These are phyloP conservation scores for Nilaparvata lugens DNA, from an alignment of 1,140 invertebrate species.

Conservation along the genomic window DNA sequence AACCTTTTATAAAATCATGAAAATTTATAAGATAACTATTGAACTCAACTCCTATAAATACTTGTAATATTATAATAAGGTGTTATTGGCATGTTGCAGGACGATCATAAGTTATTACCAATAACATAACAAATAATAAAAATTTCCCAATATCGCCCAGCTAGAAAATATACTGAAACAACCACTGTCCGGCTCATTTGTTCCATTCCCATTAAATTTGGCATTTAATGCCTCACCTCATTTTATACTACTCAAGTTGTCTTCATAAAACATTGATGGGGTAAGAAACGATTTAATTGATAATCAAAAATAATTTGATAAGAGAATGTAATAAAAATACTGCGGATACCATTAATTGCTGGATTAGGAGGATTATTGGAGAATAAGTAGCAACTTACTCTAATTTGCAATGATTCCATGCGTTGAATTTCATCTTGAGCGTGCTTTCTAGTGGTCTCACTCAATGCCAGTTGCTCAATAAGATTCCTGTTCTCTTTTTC, in stretches of 20 bases:
- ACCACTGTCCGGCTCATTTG: too few relatives aligned
- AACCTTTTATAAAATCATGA: too few relatives aligned
- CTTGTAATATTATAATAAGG: too few relatives aligned
- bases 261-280: not conserved
- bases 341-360: too few relatives aligned
- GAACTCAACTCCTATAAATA: too few relatives aligned
- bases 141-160: too few relatives aligned
- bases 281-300: not conserved
- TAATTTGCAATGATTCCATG: slow-evolving; percentile 41
- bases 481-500: slow-evolving; percentile 58
- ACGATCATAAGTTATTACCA: too few relatives aligned
- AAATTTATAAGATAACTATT: too few relatives aligned
- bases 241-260: not conserved
- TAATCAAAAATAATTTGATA: not conserved
- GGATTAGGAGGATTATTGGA: not conserved
- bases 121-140: too few relatives aligned
- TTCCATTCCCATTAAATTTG: not conserved
- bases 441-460: slow-evolving; percentile 30
- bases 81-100: too few relatives aligned
- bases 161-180: too few relatives aligned
- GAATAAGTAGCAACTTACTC: slow-evolving; percentile 33
- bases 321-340: not conserved
- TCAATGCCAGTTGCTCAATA: slow-evolving; percentile 39
- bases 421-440: slow-evolving; percentile 40
- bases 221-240: not conserved